phyloP scores from a whole-genome alignment of 2,113 vertebrate genomes.

The Poeciliopsis retropinna region DNA sequence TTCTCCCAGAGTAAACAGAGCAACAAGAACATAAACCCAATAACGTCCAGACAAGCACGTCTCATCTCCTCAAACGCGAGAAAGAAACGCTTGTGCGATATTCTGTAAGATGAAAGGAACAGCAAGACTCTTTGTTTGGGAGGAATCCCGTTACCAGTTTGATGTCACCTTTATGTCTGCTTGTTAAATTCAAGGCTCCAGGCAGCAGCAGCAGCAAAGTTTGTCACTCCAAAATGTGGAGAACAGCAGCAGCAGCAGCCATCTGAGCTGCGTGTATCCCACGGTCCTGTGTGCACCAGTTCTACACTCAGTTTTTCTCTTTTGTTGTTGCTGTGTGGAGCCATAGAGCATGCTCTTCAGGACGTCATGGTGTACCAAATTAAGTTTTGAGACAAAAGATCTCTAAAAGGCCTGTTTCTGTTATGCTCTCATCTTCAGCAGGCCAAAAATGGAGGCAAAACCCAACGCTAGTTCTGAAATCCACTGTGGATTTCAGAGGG shows the following conservation, averaged over 20 bases:
- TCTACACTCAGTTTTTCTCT: neutral
- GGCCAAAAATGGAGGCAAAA: neutral
- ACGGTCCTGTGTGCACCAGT: neutral
- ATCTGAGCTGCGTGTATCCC: neutral
- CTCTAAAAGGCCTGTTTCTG: neutral
- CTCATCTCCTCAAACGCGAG: neutral
- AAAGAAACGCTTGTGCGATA: neutral
- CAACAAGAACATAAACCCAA: neutral
- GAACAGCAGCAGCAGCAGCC: neutral
- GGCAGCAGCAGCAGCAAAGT: constrained; percentile 2
- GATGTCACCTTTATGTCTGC: constrained; percentile 10
- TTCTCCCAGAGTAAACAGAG: neutral
- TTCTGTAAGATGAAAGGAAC: neutral
- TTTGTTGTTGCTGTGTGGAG: neutral
- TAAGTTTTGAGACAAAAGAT: neutral
- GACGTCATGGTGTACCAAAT: neutral
- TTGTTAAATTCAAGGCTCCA: neutral
- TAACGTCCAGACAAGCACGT: neutral
- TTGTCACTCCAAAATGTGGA: neutral
- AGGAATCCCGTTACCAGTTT: constrained; percentile 6
- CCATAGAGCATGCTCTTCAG: neutral
- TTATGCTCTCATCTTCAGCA: neutral
- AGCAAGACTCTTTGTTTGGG: neutral
- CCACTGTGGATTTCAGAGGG: neutral
- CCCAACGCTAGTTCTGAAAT: neutral